Evolutionary conservation across 2,888 invertebrate genomes (phyloP).

Genomic region (Ctenicera cuprea): DNA sequence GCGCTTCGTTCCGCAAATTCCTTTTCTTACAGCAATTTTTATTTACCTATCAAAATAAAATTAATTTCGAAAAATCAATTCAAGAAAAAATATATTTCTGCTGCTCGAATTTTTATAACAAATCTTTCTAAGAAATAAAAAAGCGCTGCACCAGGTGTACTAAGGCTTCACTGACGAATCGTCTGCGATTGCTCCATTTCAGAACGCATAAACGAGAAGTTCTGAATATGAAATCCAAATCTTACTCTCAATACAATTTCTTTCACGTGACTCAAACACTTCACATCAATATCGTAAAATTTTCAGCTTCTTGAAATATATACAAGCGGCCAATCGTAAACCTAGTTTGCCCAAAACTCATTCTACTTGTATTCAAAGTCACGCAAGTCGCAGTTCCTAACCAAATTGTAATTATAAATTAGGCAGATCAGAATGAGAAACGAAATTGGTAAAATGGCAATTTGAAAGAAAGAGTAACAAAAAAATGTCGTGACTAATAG

Average conservation of each 20-base stretch:
- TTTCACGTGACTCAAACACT: not conserved
- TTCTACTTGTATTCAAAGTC: not conserved
- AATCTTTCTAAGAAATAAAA: too few relatives aligned
- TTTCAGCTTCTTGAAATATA: not conserved
- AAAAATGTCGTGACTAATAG: slow-evolving; percentile 16
- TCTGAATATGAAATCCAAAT: slow-evolving; percentile 21
- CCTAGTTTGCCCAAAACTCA: not conserved
- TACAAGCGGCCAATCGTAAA: not conserved
- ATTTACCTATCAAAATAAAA: too few relatives aligned
- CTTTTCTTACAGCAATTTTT: too few relatives aligned
- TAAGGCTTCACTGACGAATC: not conserved
- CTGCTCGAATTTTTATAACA: too few relatives aligned
- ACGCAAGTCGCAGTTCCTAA: not conserved
- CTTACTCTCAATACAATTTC: slow-evolving; percentile 7
- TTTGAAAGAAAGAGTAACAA: slow-evolving; percentile 12
- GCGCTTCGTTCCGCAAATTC: too few relatives aligned
- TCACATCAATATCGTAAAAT: slow-evolving; percentile 9
- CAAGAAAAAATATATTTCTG: too few relatives aligned
- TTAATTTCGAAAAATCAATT: too few relatives aligned
- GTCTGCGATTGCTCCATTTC: slow-evolving; percentile 18
- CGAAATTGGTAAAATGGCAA: slow-evolving; percentile 5
- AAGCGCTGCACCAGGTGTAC: too few relatives aligned
- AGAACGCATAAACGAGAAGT: slow-evolving; percentile 1
- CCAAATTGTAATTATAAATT: not conserved
- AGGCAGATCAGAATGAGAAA: not conserved